Evolutionary conservation across 2,113 vertebrate genomes (phyloP).

Genomic region (Tragulus kanchil): DNA sequence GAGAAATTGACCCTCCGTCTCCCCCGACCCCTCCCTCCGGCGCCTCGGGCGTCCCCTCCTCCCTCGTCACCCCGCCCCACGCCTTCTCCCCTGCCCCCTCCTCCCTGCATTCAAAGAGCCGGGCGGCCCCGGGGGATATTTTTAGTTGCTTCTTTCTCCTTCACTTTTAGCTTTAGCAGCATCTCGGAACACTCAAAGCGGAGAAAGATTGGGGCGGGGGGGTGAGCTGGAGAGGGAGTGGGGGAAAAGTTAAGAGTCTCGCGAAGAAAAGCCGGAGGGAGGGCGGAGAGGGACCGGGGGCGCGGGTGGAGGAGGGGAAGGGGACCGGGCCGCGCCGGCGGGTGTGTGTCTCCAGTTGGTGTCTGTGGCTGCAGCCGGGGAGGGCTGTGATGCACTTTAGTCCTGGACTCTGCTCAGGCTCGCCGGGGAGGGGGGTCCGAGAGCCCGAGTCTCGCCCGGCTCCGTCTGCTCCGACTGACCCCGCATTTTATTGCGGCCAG

Average conservation of each 20-base stretch:
- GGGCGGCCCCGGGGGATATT: slow-evolving; percentile 86
- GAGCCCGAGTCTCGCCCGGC: slow-evolving; percentile 89
- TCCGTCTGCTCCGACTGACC: slow-evolving; percentile 94
- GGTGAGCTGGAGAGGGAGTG: slow-evolving; percentile 62
- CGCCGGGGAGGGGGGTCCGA: slow-evolving; percentile 86
- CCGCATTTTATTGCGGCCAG: slow-evolving; percentile 94
- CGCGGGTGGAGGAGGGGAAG: slow-evolving; percentile 75
- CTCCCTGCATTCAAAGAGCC: slow-evolving; percentile 80
- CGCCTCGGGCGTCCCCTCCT: slow-evolving; percentile 80
- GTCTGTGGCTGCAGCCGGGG: slow-evolving; percentile 78
- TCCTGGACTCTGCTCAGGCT: slow-evolving; percentile 85
- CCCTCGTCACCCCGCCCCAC: slow-evolving; percentile 80
- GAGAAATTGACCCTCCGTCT: slow-evolving; percentile 83
- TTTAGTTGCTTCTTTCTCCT: slow-evolving; percentile 85
- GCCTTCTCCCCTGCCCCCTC: slow-evolving; percentile 85
- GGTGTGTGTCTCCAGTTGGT: slow-evolving; percentile 67
- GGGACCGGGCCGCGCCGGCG: slow-evolving; percentile 77
- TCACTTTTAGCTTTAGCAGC: slow-evolving; percentile 83
- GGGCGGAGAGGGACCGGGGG: slow-evolving; percentile 66
- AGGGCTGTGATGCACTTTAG: slow-evolving; percentile 89
- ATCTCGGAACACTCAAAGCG: slow-evolving; percentile 78
- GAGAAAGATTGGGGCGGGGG: not conserved
- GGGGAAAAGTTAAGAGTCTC: slow-evolving; percentile 92
- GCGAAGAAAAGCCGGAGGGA: slow-evolving; percentile 81
- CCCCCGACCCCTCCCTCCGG: slow-evolving; percentile 86